Percentiles rank a stretch among this genome's conserved stretches.
Conservation (phyloP, 2,797 vertebrate species). For the Girardinus metallicus region DNA sequence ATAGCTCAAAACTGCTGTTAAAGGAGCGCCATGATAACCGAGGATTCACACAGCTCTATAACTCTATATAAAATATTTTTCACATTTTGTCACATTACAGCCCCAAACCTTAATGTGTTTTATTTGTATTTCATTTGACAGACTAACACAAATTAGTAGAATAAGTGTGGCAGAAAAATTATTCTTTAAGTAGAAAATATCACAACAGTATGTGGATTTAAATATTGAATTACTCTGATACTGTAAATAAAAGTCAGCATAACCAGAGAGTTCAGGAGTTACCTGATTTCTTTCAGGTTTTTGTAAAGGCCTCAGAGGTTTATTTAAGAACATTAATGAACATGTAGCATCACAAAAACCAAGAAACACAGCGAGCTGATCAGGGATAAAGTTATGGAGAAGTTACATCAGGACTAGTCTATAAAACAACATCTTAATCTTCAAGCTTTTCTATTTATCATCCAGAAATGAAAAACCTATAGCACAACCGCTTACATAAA, state of each 20-base stretch:
- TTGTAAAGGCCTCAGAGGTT: not conserved
- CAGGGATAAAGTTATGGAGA: not conserved
- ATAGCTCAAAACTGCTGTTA: not conserved
- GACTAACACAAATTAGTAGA: not conserved
- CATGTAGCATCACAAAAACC: not conserved
- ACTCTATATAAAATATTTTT: not conserved
- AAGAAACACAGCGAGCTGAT: not conserved
- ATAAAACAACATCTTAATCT: not conserved
- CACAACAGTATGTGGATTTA: not conserved
- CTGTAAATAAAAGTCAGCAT: not conserved
- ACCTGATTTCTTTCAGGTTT: not conserved
- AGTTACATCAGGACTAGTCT: not conserved
- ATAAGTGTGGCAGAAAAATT: not conserved
- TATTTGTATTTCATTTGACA: not conserved
- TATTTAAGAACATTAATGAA: not conserved
- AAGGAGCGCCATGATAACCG: not conserved
- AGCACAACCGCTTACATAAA: not conserved
- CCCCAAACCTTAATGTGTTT: not conserved
- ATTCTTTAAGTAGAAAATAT: not conserved
- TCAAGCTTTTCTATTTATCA: not conserved
- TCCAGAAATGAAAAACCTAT: not conserved
- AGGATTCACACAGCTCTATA: not conserved
- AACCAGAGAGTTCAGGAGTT: not conserved
- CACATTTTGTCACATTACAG: not conserved
- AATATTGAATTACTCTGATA: not conserved